phyloP scores from a whole-genome alignment of 2,797 vertebrate species.

The Poecilia gillii region DNA sequence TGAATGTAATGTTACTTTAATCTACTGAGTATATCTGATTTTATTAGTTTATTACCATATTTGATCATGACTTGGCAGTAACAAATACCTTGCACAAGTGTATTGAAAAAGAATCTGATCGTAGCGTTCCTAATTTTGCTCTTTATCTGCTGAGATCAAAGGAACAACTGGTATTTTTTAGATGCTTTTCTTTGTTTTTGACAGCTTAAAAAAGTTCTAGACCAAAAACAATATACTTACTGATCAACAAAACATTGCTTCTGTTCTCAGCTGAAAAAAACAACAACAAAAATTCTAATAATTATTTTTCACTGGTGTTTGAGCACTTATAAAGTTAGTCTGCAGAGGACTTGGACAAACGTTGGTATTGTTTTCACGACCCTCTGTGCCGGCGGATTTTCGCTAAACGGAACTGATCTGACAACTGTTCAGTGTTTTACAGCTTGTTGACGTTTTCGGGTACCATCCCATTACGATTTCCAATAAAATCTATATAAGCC shows the following conservation, averaged over 20 bases:
- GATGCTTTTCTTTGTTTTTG: neutral
- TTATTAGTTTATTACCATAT: neutral
- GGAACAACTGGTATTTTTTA: neutral
- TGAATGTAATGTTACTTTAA: neutral
- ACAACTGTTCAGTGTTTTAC: conserved; percentile 23
- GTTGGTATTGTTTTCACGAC: neutral
- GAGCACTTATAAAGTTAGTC: neutral
- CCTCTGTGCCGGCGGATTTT: neutral
- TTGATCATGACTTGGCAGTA: neutral
- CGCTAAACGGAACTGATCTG: conserved; percentile 16
- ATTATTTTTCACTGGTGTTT: neutral
- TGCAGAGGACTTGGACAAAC: neutral
- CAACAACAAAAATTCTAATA: neutral
- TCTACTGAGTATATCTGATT: neutral
- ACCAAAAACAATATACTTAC: neutral
- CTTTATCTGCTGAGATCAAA: neutral
- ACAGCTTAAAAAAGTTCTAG: neutral
- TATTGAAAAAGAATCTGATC: neutral
- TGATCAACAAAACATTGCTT: neutral
- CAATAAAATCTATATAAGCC: conserved; percentile 29
- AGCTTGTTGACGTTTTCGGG: conserved; percentile 33
- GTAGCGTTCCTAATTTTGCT: neutral
- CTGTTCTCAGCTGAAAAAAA: neutral
- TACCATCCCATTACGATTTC: conserved; percentile 38
- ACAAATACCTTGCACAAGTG: neutral